Evolutionary conservation across 2,797 vertebrate genomes (phyloP), one percentile per base, ranked within the genome.

Genomic region (Tokudaia muenninki): DNA sequence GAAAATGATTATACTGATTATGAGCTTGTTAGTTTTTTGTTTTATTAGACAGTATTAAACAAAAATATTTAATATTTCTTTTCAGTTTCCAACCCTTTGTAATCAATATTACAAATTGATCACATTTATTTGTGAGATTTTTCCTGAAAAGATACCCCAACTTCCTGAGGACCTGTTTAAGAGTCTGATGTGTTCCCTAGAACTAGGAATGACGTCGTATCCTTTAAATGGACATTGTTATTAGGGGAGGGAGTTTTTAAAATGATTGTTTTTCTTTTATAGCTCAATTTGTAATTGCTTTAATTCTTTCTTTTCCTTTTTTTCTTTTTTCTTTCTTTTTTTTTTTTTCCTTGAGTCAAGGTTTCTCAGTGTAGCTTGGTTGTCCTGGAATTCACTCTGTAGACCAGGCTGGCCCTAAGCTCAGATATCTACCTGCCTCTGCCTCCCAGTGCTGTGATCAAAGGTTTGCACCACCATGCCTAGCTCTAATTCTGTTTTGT

Each of bases 61-160:
- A 26, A 96, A 81, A 96, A 94, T 96, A 77, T 91, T 94, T 96
- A 87, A 95, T 87, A 87, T 97, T 94, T 98, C 65, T 98, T 97
- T 96, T 91, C 98, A 99, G 99, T 99, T 99, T 98, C 99, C 99
- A 75, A 99, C 99, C 44, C 98, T 99, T 96, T 99, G 99, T 98
- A 99, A 99, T 99, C 99, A 99, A 93, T 99, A 99, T 98, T 99
- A 99, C 99, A 99, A 99, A 98, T 99, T 99, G 98, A 99, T 99
- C 98, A 99, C 99, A 92, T 99, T 99, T 99, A 99, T 99, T 98
- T 99, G 99, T 98, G 99, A 99, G 98, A 99, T 99, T 98, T 99
- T 99, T 97, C 99, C 99, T 94, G 99, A 99, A 97, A 99, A 99
- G 99, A 99, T 99, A 98, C 99, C 99, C 34, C 99, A 99, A 98